Conservation (phyloP, 1,140 invertebrate genomes). For the Apis laboriosa region DNA sequence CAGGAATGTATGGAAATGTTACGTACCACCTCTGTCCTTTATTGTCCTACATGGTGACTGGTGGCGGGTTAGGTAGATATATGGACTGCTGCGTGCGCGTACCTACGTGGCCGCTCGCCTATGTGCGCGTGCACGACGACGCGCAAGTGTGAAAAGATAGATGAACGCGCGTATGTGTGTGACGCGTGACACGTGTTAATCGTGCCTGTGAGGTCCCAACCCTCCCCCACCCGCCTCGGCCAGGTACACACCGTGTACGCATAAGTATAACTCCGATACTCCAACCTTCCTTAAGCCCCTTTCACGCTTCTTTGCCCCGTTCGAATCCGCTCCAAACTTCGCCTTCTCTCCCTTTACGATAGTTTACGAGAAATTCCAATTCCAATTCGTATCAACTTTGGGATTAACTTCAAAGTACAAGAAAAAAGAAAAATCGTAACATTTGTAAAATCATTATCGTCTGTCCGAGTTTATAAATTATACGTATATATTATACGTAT, state of each 20-base stretch:
- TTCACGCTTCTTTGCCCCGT: background rate
- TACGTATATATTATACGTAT: too few relatives aligned
- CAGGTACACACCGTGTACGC: slow-evolving; percentile 52
- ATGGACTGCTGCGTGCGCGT: slow-evolving; percentile 59
- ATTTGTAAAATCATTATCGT: too few relatives aligned
- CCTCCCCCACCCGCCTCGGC: slow-evolving; percentile 44
- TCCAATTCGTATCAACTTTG: too few relatives aligned
- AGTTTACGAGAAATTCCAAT: too few relatives aligned
- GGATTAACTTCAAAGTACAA: too few relatives aligned
- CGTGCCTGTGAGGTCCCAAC: slow-evolving; percentile 72
- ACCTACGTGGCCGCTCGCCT: slow-evolving; percentile 17
- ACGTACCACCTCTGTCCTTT: slow-evolving; percentile 72
- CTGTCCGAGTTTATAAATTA: too few relatives aligned
- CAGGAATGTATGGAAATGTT: slow-evolving; percentile 76
- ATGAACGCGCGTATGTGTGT: slow-evolving; percentile 67
- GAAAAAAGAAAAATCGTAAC: too few relatives aligned
- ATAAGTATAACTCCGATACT: slow-evolving; percentile 42
- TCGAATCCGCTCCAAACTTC: too few relatives aligned
- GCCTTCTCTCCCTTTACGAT: too few relatives aligned
- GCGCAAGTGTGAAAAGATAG: slow-evolving; percentile 62
- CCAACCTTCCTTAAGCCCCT: slow-evolving; percentile 22
- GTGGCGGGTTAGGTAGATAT: slow-evolving; percentile 67
- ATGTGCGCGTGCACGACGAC: slow-evolving; percentile 21
- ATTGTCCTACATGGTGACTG: slow-evolving; percentile 67
- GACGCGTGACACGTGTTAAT: slow-evolving; percentile 79